Base-by-base conservation (phyloP, 2,888 invertebrate species). In the Ecliptopera silaceata region DNA sequence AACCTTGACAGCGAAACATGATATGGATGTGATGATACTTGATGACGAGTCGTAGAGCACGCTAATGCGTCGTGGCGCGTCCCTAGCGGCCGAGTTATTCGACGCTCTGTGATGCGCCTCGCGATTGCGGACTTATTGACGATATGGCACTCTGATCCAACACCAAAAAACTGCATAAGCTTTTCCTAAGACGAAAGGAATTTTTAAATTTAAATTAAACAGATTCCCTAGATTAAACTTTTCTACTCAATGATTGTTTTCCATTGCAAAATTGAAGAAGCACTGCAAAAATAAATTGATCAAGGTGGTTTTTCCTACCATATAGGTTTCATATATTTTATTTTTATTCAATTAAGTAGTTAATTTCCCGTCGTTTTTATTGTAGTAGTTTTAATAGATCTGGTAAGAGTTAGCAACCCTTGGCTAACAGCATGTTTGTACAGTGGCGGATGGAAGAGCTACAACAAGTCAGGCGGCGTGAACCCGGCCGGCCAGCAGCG, bases 401-500 rank as follows among this genome's bases (percentile, higher is more conserved):
- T n/a, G n/a, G n/a, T n/a, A n/a, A n/a, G n/a, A n/a, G 1, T 12
- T 4, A 32, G 17, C 11, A 38, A 3, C 11, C 1, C 1, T 10
- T 18, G 2, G 6, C 4, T 10, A 5, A 11, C 6, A 29, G 26
- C 13, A 3, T 31, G 6, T 15, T 17, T 39, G 39, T 43, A 12
- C 51, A 51, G 57, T 22, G 81, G 84, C 20, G 86, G 86, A 0
- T 89, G 90, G 89, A 89, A 89, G 78, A 88, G 88, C 69, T 89
- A 89, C 79, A 86, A 84, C 71, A 84, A 84, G 74, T 4, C n/a
- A 4, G 70, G 79, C 50, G 91, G 93, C 65, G 86, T 92, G 51
- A 93, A 93, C 61, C 84, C 84, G 31, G 91, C 22, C 13, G 54
- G 42, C 38, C 86, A 93, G 80, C 90, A 92, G 74, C 93, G 94